These are phyloP conservation scores for Dynastes grantii DNA, from an alignment of 2,888 invertebrate genomes.

Conservation along the genomic window DNA sequence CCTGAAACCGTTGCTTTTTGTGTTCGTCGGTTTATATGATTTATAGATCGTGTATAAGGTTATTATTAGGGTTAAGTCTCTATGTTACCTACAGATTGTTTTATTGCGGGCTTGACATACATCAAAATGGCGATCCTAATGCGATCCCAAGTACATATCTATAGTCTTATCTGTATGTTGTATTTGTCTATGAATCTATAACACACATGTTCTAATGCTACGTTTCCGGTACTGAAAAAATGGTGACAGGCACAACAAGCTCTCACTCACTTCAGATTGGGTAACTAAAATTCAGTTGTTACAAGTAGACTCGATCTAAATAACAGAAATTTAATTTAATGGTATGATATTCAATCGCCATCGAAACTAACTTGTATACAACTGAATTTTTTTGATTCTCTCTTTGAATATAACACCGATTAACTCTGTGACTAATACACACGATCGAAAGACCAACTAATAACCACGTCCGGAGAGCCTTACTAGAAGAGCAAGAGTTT, in stretches of 20 bases:
- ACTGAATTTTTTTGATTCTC: constrained; percentile 8
- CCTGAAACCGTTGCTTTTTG: no score
- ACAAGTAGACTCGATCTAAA: neutral
- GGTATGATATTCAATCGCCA: neutral
- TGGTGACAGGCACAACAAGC: constrained; percentile 34
- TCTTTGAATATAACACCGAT: constrained; percentile 36
- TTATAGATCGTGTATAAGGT: no score
- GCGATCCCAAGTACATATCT: no score
- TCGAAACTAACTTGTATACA: neutral
- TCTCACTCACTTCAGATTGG: constrained; percentile 36
- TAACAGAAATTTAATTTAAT: no score
- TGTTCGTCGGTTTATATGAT: no score
- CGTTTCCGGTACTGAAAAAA: constrained; percentile 45
- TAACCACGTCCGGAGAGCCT: constrained; percentile 18
- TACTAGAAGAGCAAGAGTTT: constrained; percentile 1
- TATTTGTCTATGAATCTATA: no score
- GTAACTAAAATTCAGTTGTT: constrained; percentile 37
- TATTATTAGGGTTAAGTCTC: no score
- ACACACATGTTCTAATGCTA: constrained; percentile 42
- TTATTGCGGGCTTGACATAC: no score
- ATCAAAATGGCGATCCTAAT: no score
- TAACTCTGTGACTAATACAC: constrained; percentile 43
- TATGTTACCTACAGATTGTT: no score
- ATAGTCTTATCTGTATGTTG: no score
- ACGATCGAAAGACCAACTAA: neutral